Base-by-base conservation (phyloP, 2,113 vertebrate species). In the Phalacrocorax aristotelis region DNA sequence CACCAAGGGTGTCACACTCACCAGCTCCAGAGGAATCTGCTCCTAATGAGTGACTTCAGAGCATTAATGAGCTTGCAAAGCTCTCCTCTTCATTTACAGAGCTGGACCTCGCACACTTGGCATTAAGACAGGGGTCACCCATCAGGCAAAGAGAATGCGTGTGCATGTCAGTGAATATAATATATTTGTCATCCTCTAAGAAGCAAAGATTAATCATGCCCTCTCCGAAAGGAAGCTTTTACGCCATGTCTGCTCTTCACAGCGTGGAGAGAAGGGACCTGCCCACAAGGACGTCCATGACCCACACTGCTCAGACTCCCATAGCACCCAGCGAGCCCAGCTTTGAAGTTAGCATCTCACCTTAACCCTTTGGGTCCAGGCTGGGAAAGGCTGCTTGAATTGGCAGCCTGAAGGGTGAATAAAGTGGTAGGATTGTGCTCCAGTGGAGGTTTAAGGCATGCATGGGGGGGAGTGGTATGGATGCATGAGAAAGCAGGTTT, bases 1-100 rank as follows among this genome's bases (percentile, higher is more conserved):
- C 83, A 93, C 91, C 88, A 87, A 95, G 88, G 84, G 94, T 91
- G 95, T 89, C 95, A 58, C 3, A 14, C 87, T 91, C 8, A 2
- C 92, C 91, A 91, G 83, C 91, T 96, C 96, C 84, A 0, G 23
- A 93, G 94, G 95, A 97, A 96, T 95, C 91, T 93, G 81, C 89
- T 97, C 74, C 82, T 97, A 98, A 97, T 97, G 97, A 97, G 96
- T 17, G 19, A 96, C 96, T 97, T 97, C 96, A 97, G 97, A 97
- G 97, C 96, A 94, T 96, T 98, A 98, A 98, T 97, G 96, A 97
- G 96, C 95, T 97, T 96, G 91, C 95, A 93, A 92, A 97, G 86
- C 95, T 97, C 95, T 97, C 90, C 93, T 96, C 92, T 97, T 95
- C 75, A 4, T 96, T 98, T 97, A 95, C 96, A 96, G 91, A 95